Base-by-base conservation (phyloP, 2,113 vertebrate genomes). In the Cettia cetti region DNA sequence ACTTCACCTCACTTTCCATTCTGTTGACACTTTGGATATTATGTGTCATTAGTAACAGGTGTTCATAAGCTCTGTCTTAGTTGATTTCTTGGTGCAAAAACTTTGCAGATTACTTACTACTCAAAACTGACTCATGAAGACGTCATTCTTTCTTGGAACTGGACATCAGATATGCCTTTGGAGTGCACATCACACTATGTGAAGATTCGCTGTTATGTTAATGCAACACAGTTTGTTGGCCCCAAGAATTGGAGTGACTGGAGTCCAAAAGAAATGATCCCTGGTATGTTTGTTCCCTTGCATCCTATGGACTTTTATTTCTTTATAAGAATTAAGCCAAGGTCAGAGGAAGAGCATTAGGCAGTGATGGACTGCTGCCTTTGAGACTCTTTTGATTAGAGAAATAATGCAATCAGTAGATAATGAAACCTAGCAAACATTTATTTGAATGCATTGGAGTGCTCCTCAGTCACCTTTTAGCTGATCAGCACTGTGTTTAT, bases 161-260 rank as follows among this genome's bases (percentile, higher is more conserved):
- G 98, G 98, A 96, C 87, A 45, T 98, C 98, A 27, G 97, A 98
- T 79, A 74, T 98, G 68, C 97, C 98, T 53, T 94, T 98, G 92
- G 96, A 98, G 27, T 98, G 98, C 49, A 94, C 96, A 20, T 87
- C 90, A 0, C 98, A 98, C 40, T 97, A 94, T 24, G 96, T 97
- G 79, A 94, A 86, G 42, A 97, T 98, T 77, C 94, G 97, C 35
- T 95, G 70, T 83, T 97, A 95, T 5, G 28, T 98, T 39, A 96
- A 98, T 14, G 72, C 59, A 42, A 84, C 76, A n/a, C 45, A 68
- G 8, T 98, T 98, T 86, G 50, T 39, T 63, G 98, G 97, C 59
- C 91, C 10, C 53, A 98, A 94, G 77, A 86, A 92, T 2, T 98
- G 98, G 98, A 98, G 98, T 86, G 88, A 92, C 47, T 98, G 98